Base-by-base conservation (phyloP, 30 jellyfish, hydroid and myxozoan species). In the Aurelia sp. region DNA sequence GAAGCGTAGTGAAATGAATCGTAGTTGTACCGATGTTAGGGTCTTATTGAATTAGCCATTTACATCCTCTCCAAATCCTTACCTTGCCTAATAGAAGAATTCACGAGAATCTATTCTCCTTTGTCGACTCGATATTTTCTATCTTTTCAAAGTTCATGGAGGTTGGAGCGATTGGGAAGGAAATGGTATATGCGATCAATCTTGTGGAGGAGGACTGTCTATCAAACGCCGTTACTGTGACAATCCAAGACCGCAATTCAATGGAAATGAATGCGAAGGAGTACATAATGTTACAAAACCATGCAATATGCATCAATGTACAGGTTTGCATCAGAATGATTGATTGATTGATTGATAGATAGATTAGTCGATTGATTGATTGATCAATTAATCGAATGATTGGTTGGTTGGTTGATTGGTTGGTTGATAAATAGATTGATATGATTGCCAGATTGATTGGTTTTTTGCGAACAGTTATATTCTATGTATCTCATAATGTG, bases 161-260 rank as follows among this genome's bases (percentile, higher is more conserved):
- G 89, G 83, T 21, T 90, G 97, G 97, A 78, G 97, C n/a, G 66
- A 62, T 19, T 90, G 95, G 95, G 81, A 52, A 44, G 74, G 66
- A n/a, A 55, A 65, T 33, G 86, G 80, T 18, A 41, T 63, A 11
- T 90, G 97, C 60, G 55, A 61, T 37, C 95, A 78, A 30, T 86
- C 97, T 2, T 90, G 97, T 66, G 89, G 89, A 66, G 92, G 92
- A 59, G 95, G 95, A 51, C 37, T 50, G 47, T 35, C 71, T 10
- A 81, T 77, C 33, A 41, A 47, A 21, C 62, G 79, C 13, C 91
- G 97, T 13, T 90, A 90, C 62, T 90, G 97, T 51, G 89, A 90
- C 73, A 90, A 71, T 55, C 97, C 97, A 21, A 33, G 47, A 33
- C 97, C 97, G 9, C 76, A 35, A 59, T 84, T 19, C 71, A 88